Evolutionary conservation across 2,888 invertebrate species (phyloP).

Genomic region (Cephus pygmeus): DNA sequence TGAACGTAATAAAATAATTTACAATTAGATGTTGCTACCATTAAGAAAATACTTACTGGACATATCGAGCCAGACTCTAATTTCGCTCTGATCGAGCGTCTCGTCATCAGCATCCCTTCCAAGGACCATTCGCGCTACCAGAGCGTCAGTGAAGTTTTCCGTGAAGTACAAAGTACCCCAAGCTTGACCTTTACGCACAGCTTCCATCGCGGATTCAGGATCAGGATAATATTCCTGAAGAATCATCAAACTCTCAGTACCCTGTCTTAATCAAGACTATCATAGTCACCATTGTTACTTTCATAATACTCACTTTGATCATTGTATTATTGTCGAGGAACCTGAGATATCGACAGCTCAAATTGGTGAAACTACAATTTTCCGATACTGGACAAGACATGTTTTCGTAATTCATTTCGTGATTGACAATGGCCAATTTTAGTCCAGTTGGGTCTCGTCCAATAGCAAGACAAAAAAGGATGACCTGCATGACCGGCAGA

Average conservation of each 20-base stretch:
- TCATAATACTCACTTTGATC: constrained; percentile 68
- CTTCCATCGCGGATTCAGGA: constrained; percentile 75
- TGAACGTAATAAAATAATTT: no score
- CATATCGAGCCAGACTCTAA: constrained; percentile 92
- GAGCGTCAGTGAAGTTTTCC: constrained; percentile 88
- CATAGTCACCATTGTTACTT: background rate
- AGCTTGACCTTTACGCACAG: constrained; percentile 81
- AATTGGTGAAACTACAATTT: constrained; percentile 77
- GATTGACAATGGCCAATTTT: constrained; percentile 82
- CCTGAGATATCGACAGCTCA: constrained; percentile 84
- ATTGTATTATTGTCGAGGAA: constrained; percentile 80
- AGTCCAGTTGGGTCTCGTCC: constrained; percentile 88
- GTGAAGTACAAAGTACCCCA: constrained; percentile 93
- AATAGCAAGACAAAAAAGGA: constrained; percentile 92
- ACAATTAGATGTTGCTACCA: no score
- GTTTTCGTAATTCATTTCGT: constrained; percentile 70
- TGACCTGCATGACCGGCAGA: constrained; percentile 93
- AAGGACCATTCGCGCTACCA: constrained; percentile 83
- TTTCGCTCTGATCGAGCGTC: constrained; percentile 86
- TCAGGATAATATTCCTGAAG: constrained; percentile 73
- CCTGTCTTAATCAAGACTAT: no score
- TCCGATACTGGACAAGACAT: constrained; percentile 68
- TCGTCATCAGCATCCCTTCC: constrained; percentile 88
- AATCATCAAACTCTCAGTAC: background rate
- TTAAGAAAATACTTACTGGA: constrained; percentile 73